Evolutionary conservation across 2,113 vertebrate species (phyloP).

Genomic region (Colistium nudipinnis): DNA sequence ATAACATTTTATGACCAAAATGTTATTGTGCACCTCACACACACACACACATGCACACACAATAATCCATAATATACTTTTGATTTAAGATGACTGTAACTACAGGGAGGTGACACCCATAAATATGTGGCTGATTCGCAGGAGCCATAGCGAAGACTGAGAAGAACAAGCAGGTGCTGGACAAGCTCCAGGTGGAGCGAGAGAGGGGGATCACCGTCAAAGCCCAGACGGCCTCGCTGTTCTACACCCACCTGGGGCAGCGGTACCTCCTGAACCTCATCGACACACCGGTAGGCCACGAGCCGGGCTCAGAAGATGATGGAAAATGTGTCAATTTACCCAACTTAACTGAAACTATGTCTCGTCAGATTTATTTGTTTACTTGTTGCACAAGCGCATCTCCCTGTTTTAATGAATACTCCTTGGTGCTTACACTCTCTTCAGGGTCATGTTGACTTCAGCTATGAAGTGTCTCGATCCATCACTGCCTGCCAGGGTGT

Average conservation of each 20-base stretch:
- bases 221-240: constrained; percentile 96
- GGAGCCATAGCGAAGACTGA: constrained; percentile 92
- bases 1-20: background rate
- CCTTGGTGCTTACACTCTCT: background rate
- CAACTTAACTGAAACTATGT: background rate
- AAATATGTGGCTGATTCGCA: constrained; percentile 65
- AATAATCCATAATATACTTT: no score
- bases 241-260: constrained; percentile 85
- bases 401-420: background rate
- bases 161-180: constrained; percentile 94
- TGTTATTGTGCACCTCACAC: background rate
- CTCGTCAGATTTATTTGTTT: background rate
- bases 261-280: constrained; percentile 96
- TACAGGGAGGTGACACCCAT: background rate
- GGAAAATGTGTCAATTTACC: background rate
- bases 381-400: background rate
- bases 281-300: constrained; percentile 90
- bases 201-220: constrained; percentile 98
- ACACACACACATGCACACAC: background rate
- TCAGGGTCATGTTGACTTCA: constrained; percentile 98
- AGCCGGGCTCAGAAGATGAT: background rate
- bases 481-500: constrained; percentile 97
- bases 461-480: constrained; percentile 95
- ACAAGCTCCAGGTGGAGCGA: constrained; percentile 96
- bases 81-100: background rate